Percentiles rank a stretch among this genome's conserved stretches.
Conservation (phyloP, 2,797 vertebrate species). For the Orestias chungarensis region DNA sequence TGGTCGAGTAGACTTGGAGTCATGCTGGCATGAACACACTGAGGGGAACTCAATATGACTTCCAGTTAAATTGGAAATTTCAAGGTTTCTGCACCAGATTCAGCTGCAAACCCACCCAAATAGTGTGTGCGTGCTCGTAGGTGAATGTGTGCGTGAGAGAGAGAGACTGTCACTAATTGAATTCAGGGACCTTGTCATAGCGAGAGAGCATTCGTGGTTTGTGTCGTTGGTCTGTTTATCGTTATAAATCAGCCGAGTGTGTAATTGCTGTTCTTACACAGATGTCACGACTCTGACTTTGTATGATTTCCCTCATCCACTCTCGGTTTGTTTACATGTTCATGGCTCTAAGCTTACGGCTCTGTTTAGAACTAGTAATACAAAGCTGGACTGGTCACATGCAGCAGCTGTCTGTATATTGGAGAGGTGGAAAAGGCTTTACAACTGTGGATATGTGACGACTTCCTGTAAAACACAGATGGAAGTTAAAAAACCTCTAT, state of each 20-base stretch:
- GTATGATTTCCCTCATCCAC: constrained; percentile 36
- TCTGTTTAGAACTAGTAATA: constrained; percentile 29
- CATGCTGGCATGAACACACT: constrained; percentile 10
- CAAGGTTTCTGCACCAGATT: constrained; percentile 33
- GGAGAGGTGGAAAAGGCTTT: background rate
- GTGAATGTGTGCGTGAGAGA: background rate
- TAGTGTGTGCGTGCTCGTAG: constrained; percentile 9
- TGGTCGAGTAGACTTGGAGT: constrained; percentile 26
- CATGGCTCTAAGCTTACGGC: constrained; percentile 20
- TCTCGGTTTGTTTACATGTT: constrained; percentile 42
- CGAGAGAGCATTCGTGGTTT: constrained; percentile 52
- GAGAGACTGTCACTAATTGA: constrained; percentile 51
- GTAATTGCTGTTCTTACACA: constrained; percentile 75
- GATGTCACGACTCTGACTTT: constrained; percentile 33
- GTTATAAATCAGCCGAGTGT: constrained; percentile 60
- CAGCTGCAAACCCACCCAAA: constrained; percentile 16
- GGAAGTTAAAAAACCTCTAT: background rate
- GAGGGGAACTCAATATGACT: constrained; percentile 13
- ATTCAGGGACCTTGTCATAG: constrained; percentile 54
- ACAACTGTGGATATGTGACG: constrained; percentile 1
- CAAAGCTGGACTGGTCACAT: constrained; percentile 31
- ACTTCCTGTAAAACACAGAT: background rate
- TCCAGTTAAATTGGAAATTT: constrained; percentile 27
- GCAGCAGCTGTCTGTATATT: constrained; percentile 31
- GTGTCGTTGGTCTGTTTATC: constrained; percentile 56